Evolutionary conservation across 2,113 vertebrate genomes (phyloP), one percentile per base, ranked within the genome.

Genomic region (Herpailurus yagouaroundi): DNA sequence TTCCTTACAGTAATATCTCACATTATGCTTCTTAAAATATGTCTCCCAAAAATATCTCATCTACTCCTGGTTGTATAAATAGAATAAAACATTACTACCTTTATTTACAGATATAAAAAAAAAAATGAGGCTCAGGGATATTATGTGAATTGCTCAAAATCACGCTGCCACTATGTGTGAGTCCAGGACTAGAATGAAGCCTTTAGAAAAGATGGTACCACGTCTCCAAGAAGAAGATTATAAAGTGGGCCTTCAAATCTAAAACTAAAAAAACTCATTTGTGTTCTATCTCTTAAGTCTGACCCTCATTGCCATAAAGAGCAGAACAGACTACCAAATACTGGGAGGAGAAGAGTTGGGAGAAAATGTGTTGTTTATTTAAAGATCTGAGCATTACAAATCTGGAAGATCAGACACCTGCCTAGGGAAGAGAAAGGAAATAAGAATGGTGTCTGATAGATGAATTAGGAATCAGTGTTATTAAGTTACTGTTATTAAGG

Each of bases 261-360:
- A 89, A 84, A 91, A 33, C 9, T 55, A 96, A 95, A 96, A 95
- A 79, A 38, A 69, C 2, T 52, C 57, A 52, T 3, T 50, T 87
- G 29, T 36, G 29, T 52, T 88, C 1, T 33, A 57, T 33, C 25
- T 74, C 80, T 41, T 73, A 96, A 68, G n/a, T 10, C 60, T 69
- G 7, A 80, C 25, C 87, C 57, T 96, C 41, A 57, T 29, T 92
- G 50, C 66, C 36, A 27, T 71, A 31, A 88, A 84, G 36, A 87
- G 19, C 50, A 86, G 41, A 68, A 45, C 1, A 29, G 27, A 71
- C 14, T 38, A 87, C 19, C 25, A 68, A 91, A 83, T 19, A 69
- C 16, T 48, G 11, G 27, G 6, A 55, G 23, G 45, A 18, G 66
- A 45, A 25, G 38, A 63, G 10, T 18, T 36, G 13, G 57, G 68